Evolutionary conservation across 2,113 vertebrate species (phyloP), one percentile per base, ranked within the genome.

Genomic region (Paradisaea rubra): DNA sequence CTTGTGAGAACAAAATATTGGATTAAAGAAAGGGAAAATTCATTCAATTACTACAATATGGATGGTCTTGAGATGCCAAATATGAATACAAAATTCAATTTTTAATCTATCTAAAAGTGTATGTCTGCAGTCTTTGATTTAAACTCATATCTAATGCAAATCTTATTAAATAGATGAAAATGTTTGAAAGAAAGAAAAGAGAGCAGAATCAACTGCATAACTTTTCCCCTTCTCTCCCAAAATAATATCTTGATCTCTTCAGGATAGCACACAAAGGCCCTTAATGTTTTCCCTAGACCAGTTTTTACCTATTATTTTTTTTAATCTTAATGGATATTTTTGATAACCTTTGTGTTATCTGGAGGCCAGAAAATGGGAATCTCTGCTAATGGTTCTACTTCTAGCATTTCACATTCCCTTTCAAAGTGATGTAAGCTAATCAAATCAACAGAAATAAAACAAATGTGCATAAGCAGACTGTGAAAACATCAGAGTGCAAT

Each of bases 61-160:
- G 81, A 81, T 86, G 52, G 73, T 78, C 47, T 81, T 64, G 60
- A 57, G 60, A 84, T 72, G 81, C 47, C 77, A 94, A 93, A 92
- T 78, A 71, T 61, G 73, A 94, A 81, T 89, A 81, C 1, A 1
- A 81, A 93, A 91, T 91, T 89, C 31, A 84, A 74, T 85, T 92
- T 83, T 92, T 89, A 72, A 94, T 93, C 80, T 66, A 72, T 79
- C 57, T 86, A 78, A 91, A 92, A 91, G 64, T 65, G 35, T 47
- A 88, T 42, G 27, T 41, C 80, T 81, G 27, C n/a, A 83, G 42
- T 77, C 31, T 81, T 89, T 89, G 65, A 78, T 89, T 94, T 86
- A 86, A 91, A 71, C 8, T 88, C 77, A 56, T 16, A 45, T 81
- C 81, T 87, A 79, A 81, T 81, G 31, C 25, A 89, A 93, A 91